A percentile compares a stretch with the other conserved stretches of the same genome.
phyloP scores from a whole-genome alignment of 2,797 vertebrate genomes.

The Kryptopterus vitreolus region DNA sequence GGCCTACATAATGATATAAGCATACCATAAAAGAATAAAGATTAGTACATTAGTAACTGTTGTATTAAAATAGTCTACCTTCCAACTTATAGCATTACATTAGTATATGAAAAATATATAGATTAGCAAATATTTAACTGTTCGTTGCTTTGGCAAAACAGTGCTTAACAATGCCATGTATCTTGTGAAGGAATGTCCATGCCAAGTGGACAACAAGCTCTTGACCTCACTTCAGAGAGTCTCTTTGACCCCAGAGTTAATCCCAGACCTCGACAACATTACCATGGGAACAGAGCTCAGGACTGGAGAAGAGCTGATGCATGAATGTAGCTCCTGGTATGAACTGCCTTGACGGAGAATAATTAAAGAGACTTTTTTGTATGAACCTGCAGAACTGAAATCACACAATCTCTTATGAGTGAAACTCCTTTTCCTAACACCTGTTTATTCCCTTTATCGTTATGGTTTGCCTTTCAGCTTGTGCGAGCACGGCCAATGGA shows the following conservation, averaged over 20 bases:
- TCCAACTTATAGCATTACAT: neutral
- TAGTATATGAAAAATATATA: neutral
- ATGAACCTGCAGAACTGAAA: neutral
- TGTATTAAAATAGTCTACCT: neutral
- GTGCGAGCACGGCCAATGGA: conserved; percentile 78
- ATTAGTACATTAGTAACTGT: too few species aligned
- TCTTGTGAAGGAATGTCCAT: conserved; percentile 81
- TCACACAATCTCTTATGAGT: neutral
- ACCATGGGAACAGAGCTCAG: conserved; percentile 72
- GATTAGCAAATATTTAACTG: neutral
- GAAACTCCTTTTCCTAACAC: neutral
- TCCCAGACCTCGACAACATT: conserved; percentile 60
- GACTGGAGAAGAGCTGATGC: conserved; percentile 70
- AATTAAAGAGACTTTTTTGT: neutral
- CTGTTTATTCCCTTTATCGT: neutral
- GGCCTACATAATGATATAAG: too few species aligned
- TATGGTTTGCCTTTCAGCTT: conserved; percentile 61
- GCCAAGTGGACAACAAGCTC: conserved; percentile 71
- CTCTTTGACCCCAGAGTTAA: conserved; percentile 46
- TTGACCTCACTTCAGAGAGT: conserved; percentile 67
- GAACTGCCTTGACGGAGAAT: neutral
- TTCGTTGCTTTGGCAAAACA: neutral
- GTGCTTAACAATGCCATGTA: conserved; percentile 17
- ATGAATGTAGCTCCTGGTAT: conserved; percentile 83
- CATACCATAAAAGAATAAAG: too few species aligned